Conservation (phyloP, 2,113 vertebrate genomes). For the Austrofundulus limnaeus region DNA sequence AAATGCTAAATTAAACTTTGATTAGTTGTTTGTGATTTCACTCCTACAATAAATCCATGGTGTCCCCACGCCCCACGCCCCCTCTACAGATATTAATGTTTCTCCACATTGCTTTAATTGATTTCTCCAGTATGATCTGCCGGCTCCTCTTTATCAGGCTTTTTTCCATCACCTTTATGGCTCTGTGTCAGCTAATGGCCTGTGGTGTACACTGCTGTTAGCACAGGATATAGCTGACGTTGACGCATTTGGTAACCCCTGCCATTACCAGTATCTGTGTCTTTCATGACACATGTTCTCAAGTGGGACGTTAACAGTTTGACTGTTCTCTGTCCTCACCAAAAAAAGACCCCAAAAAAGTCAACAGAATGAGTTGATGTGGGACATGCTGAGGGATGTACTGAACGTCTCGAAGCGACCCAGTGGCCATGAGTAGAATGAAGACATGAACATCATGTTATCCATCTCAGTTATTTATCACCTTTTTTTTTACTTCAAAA, state of each 20-base stretch:
- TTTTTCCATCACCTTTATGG: slow-evolving; percentile 70
- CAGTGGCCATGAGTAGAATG: too few relatives aligned
- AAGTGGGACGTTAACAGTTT: slow-evolving; percentile 51
- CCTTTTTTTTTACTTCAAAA: too few relatives aligned
- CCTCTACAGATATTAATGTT: slow-evolving; percentile 54
- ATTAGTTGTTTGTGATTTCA: background rate
- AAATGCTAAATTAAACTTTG: background rate
- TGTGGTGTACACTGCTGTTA: slow-evolving; percentile 60
- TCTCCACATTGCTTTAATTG: slow-evolving; percentile 61
- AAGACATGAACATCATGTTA: too few relatives aligned
- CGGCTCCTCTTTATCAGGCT: slow-evolving; percentile 69
- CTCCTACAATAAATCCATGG: background rate
- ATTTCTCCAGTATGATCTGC: slow-evolving; percentile 59
- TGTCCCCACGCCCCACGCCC: slow-evolving; percentile 19
- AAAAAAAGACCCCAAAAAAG: too few relatives aligned
- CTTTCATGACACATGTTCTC: slow-evolving; percentile 50
- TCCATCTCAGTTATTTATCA: too few relatives aligned
- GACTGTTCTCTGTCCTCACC: background rate
- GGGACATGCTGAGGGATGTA: too few relatives aligned
- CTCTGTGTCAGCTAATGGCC: slow-evolving; percentile 66
- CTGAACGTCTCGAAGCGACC: too few relatives aligned
- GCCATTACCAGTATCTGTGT: slow-evolving; percentile 56
- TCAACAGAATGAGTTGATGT: slow-evolving; percentile 33
- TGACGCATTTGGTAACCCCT: slow-evolving; percentile 56
- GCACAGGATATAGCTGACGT: slow-evolving; percentile 66